Percentiles rank a stretch among this genome's conserved stretches.
Conservation (phyloP, 2,888 invertebrate species). For the Xestia ashworthii region DNA sequence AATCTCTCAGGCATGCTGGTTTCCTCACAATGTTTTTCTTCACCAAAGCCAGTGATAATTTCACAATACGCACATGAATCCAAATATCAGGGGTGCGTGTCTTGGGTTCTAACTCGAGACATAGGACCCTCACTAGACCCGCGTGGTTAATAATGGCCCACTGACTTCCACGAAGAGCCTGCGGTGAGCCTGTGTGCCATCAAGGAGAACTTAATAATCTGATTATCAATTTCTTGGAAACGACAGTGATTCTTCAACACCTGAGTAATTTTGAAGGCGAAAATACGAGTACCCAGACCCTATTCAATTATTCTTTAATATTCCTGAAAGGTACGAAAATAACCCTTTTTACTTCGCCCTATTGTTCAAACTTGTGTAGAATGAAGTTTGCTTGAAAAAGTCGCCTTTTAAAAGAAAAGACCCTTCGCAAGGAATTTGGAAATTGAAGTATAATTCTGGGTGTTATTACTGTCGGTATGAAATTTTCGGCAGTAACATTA, state of each 20-base stretch:
- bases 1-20: too few relatives aligned
- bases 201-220: not conserved
- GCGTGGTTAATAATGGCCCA: not conserved
- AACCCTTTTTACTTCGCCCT: constrained; percentile 27
- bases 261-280: constrained; percentile 15
- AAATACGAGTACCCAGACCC: not conserved
- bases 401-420: constrained; percentile 14
- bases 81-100: too few relatives aligned
- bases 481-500: constrained; percentile 3
- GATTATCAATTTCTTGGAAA: not conserved
- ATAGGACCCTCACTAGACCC: not conserved
- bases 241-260: constrained; percentile 5
- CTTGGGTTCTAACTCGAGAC: too few relatives aligned
- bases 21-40: too few relatives aligned
- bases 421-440: constrained; percentile 21
- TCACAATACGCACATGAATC: too few relatives aligned
- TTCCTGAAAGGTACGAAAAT: constrained; percentile 40
- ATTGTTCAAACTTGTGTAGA: constrained; percentile 35
- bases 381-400: constrained; percentile 30
- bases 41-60: too few relatives aligned
- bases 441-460: constrained; percentile 18
- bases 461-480: constrained; percentile 9
- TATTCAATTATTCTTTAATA: constrained; percentile 57
- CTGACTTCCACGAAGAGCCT: not conserved
- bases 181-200: not conserved